phyloP scores from a whole-genome alignment of 2,797 vertebrate species.

The Lacerta viridis region DNA sequence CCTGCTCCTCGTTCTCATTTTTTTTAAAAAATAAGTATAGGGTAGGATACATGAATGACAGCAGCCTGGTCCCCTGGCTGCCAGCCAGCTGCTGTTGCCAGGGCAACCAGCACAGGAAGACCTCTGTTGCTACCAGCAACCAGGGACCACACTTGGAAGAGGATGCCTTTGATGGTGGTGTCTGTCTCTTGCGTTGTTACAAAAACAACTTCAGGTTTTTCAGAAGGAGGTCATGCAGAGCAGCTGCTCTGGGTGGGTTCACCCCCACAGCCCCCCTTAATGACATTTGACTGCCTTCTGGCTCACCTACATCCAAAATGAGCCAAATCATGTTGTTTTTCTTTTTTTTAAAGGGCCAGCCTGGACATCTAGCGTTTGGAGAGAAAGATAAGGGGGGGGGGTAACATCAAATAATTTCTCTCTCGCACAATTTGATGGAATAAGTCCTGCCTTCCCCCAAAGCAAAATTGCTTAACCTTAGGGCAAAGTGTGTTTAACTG shows the following conservation, averaged over 20 bases:
- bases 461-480: neutral
- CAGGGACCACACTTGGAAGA: neutral
- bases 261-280: neutral
- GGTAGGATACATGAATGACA: neutral
- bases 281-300: no score
- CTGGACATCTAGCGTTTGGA: no score
- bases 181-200: neutral
- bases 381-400: no score
- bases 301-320: no score
- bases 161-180: neutral
- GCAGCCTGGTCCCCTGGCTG: neutral
- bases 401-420: neutral
- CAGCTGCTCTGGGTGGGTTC: neutral
- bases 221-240: no score
- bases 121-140: constrained; percentile 1
- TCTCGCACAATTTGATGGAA: neutral
- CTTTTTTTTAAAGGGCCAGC: no score
- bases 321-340: no score
- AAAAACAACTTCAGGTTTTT: no score
- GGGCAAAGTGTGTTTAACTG: neutral
- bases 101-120: neutral
- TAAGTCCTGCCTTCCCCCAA: neutral
- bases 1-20: neutral
- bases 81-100: neutral
- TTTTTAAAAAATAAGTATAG: neutral